Base-by-base conservation (phyloP, 2,113 vertebrate species). In the Nothoprocta perdicaria region DNA sequence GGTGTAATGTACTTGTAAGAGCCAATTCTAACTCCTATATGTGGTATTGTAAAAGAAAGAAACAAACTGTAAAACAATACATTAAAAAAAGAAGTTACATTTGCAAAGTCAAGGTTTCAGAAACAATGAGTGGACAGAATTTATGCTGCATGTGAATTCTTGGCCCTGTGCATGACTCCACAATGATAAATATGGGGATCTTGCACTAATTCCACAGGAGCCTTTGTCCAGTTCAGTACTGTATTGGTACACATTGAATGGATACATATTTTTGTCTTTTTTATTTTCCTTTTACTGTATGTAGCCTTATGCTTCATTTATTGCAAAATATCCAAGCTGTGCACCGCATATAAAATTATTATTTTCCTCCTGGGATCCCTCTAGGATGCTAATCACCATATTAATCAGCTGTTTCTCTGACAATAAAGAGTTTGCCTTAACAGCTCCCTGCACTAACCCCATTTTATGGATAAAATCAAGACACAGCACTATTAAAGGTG, bases 381-480 rank as follows among this genome's bases (percentile, higher is more conserved):
- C 53, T 79, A 90, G 83, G 80, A 81, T 78, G 80, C 83, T 92
- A 91, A 95, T 91, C 66, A 93, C 10, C 22, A 31, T 52, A 94
- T 78, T 93, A 95, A 91, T 81, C 78, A 91, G 52, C 77, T 88
- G 23, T 79, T 96, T 90, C 74, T 93, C 76, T 80, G 94, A 94
- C 41, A 87, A 91, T 80, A 90, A 88, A 83, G 60, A 91, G 83
- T 40, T 91, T 92, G 92, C 62, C 31, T 55, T 65, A 89, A 83
- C 33, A 86, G 48, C 31, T 94, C 63, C 66, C 84, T 16, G 43
- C 69, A 79, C 77, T 71, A 91, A 75, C 33, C 41, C 89, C 86
- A 84, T 76, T 78, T 82, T 89, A 80, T 31, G 58, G 84, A 90
- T 94, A 84, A 87, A 81, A 81, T 0, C 31, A 24, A 89, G 52